Conservation (phyloP, 53 echinoderm and acorn worm genomes). For the Mesocentrotus franciscanus region DNA sequence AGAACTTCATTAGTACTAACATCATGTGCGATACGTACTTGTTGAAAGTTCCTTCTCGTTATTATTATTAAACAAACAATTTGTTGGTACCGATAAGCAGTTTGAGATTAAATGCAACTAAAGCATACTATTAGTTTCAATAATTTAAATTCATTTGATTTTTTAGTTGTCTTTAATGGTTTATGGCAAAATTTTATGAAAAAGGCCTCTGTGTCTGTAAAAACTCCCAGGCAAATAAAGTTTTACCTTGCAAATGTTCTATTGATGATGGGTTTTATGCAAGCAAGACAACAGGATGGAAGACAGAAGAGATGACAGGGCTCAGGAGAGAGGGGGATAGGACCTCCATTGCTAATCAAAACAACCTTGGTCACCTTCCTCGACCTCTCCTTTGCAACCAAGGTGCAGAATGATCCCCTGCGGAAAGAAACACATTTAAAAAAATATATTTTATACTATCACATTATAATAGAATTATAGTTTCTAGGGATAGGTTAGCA, state of each 20-base stretch:
- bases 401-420: slow-evolving; percentile 89
- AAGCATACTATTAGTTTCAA: no score
- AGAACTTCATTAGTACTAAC: no score
- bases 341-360: slow-evolving; percentile 94
- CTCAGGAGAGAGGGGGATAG: slow-evolving; percentile 81
- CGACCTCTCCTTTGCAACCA: slow-evolving; percentile 81
- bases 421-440: neutral
- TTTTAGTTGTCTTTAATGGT: no score
- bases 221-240: neutral
- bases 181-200: no score
- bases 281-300: slow-evolving; percentile 79
- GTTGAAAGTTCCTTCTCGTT: no score
- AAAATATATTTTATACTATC: neutral
- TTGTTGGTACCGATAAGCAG: no score
- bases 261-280: slow-evolving; percentile 83
- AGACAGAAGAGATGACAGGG: slow-evolving; percentile 93
- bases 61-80: no score
- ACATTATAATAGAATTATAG: no score
- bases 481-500: no score
- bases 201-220: neutral
- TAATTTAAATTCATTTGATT: no score
- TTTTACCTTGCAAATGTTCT: slow-evolving; percentile 82
- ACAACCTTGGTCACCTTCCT: slow-evolving; percentile 88
- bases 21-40: no score
- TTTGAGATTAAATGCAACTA: no score